Conservation (phyloP, 1,140 invertebrate species). For the Odontomachus brunneus region DNA sequence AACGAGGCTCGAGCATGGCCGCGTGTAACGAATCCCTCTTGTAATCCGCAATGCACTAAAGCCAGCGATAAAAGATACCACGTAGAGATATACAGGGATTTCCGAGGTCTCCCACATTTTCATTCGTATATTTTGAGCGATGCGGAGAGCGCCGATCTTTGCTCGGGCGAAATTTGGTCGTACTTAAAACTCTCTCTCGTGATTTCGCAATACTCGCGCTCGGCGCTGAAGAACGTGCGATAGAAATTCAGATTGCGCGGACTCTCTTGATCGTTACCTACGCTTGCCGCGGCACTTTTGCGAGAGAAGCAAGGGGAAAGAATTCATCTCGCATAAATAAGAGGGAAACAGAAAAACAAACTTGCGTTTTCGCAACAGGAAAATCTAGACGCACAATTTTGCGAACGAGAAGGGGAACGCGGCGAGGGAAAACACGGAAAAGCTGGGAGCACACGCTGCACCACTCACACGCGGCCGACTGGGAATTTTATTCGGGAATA, state of each 20-base stretch:
- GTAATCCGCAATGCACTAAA: neutral
- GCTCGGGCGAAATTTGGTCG: too few species aligned
- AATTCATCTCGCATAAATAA: too few species aligned
- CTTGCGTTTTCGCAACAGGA: neutral
- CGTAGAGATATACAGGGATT: neutral
- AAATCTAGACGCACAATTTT: slow-evolving; percentile 9
- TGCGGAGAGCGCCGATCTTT: too few species aligned
- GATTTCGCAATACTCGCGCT: too few species aligned
- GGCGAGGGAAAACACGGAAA: slow-evolving; percentile 17
- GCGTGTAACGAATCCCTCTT: neutral
- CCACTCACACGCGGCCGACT: slow-evolving; percentile 2
- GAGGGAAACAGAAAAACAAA: too few species aligned
- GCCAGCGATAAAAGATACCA: neutral
- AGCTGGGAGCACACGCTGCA: neutral
- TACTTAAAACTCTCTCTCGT: too few species aligned
- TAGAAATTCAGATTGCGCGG: too few species aligned
- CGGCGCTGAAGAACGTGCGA: too few species aligned
- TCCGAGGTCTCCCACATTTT: neutral
- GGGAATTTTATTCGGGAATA: slow-evolving; percentile 57
- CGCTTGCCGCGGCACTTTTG: too few species aligned
- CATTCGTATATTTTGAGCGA: neutral
- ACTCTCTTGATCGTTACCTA: too few species aligned
- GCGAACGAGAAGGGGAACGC: neutral
- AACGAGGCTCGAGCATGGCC: neutral
- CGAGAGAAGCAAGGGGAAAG: too few species aligned